Percentiles rank a stretch among this genome's conserved stretches.
Conservation (phyloP, 2,113 vertebrate species). For the Hippocampus barbouri region DNA sequence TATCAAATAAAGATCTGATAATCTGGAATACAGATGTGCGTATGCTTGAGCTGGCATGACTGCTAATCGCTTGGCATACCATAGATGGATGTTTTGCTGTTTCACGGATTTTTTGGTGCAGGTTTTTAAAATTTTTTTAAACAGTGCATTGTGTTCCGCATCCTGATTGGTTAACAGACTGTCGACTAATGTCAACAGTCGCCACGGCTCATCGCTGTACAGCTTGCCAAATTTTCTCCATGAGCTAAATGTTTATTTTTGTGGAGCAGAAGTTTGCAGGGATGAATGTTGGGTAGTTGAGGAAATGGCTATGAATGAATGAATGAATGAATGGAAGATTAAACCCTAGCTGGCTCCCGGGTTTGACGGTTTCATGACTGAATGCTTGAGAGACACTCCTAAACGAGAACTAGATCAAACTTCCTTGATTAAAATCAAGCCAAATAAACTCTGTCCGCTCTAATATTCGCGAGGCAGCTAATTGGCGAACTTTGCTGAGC, state of each 20-base stretch:
- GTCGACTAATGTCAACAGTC: no score
- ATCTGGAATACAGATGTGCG: neutral
- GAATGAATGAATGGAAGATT: neutral
- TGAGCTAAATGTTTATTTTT: no score
- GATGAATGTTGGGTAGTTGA: neutral
- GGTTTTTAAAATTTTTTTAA: no score
- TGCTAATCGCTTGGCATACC: neutral
- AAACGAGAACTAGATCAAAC: neutral
- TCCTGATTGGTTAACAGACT: no score
- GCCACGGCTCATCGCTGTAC: no score
- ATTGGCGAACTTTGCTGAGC: neutral
- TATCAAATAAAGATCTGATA: neutral
- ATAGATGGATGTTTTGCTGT: neutral
- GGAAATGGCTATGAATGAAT: neutral
- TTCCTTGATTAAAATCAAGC: neutral
- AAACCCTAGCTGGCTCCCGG: no score
- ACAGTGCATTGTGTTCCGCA: no score
- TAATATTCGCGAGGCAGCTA: neutral
- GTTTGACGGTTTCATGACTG: neutral
- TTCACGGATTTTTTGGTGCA: no score
- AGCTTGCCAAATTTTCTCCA: no score
- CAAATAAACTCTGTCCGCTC: neutral
- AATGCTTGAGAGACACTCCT: neutral
- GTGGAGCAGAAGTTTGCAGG: neutral
- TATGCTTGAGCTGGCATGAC: neutral